Base-by-base conservation (phyloP, 1,140 invertebrate species). In the Atta texana region DNA sequence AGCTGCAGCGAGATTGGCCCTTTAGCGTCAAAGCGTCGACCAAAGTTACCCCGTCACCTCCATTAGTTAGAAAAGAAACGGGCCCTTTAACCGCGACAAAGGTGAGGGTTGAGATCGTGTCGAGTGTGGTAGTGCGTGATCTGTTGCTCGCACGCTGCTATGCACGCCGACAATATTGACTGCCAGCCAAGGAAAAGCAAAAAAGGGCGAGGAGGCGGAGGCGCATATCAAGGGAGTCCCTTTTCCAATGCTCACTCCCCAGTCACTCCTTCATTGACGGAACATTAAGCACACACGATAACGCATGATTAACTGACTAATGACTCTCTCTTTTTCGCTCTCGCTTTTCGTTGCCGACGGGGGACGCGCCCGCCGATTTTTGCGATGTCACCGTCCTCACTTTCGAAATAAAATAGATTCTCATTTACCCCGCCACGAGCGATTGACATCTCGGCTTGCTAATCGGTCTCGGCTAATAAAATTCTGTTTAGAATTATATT, bases 281-380 rank as follows among this genome's bases (percentile, higher is more conserved):
- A 94, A 95, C 94, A 95, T 95, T 95, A 94, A 94, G 91, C 94
- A 93, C 94, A 94, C 94, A 94, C 94, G 94, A 95, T 94, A 94
- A 94, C 94, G 94, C 94, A 94, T 94, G 95, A 95, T 95, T 95
- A 95, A 94, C 92, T 90, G 89, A 91, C 94, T 95, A 95, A 95
- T 95, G 94, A 95, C 93, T 94, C 92, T 93, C 89, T 90, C 91
- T 87, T 87, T 87, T 86, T 64, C 88, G 90, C 68, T 81, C 71
- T 61, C 55, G n/a, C 49, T 55, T 21, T 69, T 28, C 81, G 61
- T 51, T 39, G 53, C 49, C 64, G 31, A 44, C 78, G 71, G 61
- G 88, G 77, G 72, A 71, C 24, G 31, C 18, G 34, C 68, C 49
- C 55, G 82, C 4, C 78, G 34, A 69, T 87, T 91, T 90, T 51